phyloP scores from a whole-genome alignment of 1,140 invertebrate species.

The Eciton burchellii region DNA sequence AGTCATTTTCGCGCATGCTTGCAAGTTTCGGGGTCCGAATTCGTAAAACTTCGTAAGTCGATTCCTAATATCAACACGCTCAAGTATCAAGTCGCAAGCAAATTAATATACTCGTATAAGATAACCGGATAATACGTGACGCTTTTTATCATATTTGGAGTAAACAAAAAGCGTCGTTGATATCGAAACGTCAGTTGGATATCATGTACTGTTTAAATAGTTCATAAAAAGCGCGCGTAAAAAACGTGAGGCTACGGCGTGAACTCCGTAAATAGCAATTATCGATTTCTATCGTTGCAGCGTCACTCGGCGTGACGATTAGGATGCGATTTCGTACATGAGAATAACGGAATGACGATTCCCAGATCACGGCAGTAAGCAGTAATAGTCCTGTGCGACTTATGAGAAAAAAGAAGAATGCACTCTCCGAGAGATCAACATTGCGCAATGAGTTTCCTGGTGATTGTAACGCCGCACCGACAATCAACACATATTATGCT shows the following conservation, averaged over 20 bases:
- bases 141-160: too few relatives aligned
- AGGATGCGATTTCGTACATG: background rate
- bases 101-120: too few relatives aligned
- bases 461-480: too few relatives aligned
- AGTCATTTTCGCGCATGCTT: background rate
- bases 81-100: too few relatives aligned
- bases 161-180: too few relatives aligned
- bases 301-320: background rate
- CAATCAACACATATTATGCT: too few relatives aligned
- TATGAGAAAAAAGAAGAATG: background rate
- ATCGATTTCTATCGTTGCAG: background rate
- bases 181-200: background rate
- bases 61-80: background rate
- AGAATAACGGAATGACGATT: too few relatives aligned
- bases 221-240: background rate
- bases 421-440: background rate
- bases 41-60: background rate
- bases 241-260: background rate
- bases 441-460: too few relatives aligned
- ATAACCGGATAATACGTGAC: too few relatives aligned
- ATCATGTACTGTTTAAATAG: too few relatives aligned
- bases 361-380: too few relatives aligned
- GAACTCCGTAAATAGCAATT: constrained; percentile 40
- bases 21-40: background rate
- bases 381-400: too few relatives aligned